Evolutionary conservation across 2,888 invertebrate species (phyloP).

Genomic region (Nomada hirtipes): DNA sequence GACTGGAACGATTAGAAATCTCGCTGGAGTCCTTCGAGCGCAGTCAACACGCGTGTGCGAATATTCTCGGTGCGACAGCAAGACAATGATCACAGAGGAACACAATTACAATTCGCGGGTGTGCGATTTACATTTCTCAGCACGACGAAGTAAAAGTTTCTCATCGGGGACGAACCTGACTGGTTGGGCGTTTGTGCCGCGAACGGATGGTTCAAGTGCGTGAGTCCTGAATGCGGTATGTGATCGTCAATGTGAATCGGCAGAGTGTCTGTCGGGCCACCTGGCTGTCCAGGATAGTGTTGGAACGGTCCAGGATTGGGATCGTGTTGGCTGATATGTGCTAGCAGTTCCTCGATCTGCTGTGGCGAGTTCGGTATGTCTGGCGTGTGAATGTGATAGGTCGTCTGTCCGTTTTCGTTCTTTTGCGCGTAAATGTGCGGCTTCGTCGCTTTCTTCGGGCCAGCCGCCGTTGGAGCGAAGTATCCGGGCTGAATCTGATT

Average conservation of each 20-base stretch:
- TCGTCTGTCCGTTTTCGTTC: constrained; percentile 80
- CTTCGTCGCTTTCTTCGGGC: constrained; percentile 77
- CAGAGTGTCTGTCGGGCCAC: constrained; percentile 67
- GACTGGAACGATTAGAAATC: too few relatives aligned
- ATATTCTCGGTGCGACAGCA: too few relatives aligned
- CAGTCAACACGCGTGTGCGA: too few relatives aligned
- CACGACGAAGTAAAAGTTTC: constrained; percentile 12
- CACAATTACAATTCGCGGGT: background rate
- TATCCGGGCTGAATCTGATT: constrained; percentile 72
- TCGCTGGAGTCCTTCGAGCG: too few relatives aligned
- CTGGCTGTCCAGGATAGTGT: constrained; percentile 77
- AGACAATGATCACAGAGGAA: too few relatives aligned
- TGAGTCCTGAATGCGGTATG: constrained; percentile 76
- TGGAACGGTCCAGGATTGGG: constrained; percentile 79
- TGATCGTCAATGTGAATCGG: constrained; percentile 77
- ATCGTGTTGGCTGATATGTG: constrained; percentile 82
- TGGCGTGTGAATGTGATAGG: constrained; percentile 81
- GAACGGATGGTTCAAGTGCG: constrained; percentile 81
- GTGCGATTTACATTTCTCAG: background rate
- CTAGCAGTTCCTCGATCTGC: constrained; percentile 82
- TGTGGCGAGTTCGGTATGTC: constrained; percentile 79
- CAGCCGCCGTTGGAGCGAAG: constrained; percentile 72
- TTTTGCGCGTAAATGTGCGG: constrained; percentile 80
- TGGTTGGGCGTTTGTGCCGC: constrained; percentile 80
- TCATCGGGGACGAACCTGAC: constrained; percentile 81